Conservation (phyloP, 2,888 invertebrate species). For the Drosophila neonasuta region DNA sequence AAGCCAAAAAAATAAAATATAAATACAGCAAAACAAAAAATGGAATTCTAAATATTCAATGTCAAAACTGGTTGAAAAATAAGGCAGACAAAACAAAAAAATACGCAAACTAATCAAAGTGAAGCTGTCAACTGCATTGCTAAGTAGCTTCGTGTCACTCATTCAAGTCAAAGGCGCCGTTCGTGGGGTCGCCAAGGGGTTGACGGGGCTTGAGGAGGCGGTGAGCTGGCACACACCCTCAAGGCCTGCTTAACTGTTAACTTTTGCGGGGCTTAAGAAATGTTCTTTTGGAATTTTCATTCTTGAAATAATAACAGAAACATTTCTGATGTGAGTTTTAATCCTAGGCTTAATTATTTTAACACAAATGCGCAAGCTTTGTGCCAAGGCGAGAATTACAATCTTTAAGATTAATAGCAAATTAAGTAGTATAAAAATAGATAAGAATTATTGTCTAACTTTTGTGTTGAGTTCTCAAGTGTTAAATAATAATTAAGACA, state of each 20-base stretch:
- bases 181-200: neutral
- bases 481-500: neutral
- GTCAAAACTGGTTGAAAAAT: conserved; percentile 63
- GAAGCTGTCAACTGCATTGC: conserved; percentile 69
- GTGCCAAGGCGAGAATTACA: neutral
- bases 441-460: neutral
- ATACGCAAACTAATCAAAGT: conserved; percentile 56
- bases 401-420: neutral
- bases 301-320: neutral
- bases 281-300: neutral
- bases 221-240: conserved; percentile 18
- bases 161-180: neutral
- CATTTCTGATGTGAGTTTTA: neutral
- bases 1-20: conserved; percentile 6
- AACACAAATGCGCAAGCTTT: neutral
- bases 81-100: conserved; percentile 27
- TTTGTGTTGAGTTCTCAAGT: neutral
- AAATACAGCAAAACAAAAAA: conserved; percentile 15
- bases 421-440: neutral
- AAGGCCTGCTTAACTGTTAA: conserved; percentile 20
- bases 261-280: neutral
- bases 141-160: conserved; percentile 52
- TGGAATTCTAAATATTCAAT: conserved; percentile 63
- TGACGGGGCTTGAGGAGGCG: neutral
- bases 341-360: neutral